Evolutionary conservation across 1,140 invertebrate genomes (phyloP), one percentile per base, ranked within the genome.

Genomic region (Neomicropteryx cornuta): DNA sequence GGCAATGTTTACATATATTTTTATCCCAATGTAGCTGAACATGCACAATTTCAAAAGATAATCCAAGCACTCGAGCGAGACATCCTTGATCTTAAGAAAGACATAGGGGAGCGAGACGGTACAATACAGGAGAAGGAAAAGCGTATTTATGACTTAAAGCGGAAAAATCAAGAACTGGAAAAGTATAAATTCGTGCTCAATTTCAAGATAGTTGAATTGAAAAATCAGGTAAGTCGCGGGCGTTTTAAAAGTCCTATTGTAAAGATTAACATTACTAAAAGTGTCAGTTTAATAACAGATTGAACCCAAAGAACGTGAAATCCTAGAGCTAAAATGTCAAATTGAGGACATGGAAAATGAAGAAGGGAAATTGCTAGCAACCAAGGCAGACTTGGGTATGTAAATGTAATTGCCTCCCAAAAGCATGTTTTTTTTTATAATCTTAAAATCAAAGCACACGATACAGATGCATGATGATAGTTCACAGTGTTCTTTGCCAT

Each of bases 181-280:
- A 94, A 93, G 53, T 88, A 83, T 48, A 91, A 88, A 55, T 90
- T 88, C 59, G 84, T 92, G 10, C 59, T 92, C 13, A 86, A 89
- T 49, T 87, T 89, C 50, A 91, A 90, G 61, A 88, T 93, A 21
- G 77, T 79, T 27, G 87, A 92, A 55, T 53, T 91, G 6, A 85
- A 87, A 54, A 77, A 76, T 59, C 74, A 83, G 55, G 66, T 66
- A 40, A 38, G 45, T 35, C 18, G 17, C 21, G 43, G 18, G 33
- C 18, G 31, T 5, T 38, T 36, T 44, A 19, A 24, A 38, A 18
- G 29, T 21, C n/a, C 31, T 19, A 16, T 20, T 10, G 22, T 19
- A n/a, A 5, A 18, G 16, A 40, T 11, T 13, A n/a, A 34, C n/a
- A 16, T 32, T 17, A 32, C 31, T 18, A n/a, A 13, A 11, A 30